Evolutionary conservation across 2,888 invertebrate genomes (phyloP), one percentile per base, ranked within the genome.

Genomic region (Ennomos quercinarius): DNA sequence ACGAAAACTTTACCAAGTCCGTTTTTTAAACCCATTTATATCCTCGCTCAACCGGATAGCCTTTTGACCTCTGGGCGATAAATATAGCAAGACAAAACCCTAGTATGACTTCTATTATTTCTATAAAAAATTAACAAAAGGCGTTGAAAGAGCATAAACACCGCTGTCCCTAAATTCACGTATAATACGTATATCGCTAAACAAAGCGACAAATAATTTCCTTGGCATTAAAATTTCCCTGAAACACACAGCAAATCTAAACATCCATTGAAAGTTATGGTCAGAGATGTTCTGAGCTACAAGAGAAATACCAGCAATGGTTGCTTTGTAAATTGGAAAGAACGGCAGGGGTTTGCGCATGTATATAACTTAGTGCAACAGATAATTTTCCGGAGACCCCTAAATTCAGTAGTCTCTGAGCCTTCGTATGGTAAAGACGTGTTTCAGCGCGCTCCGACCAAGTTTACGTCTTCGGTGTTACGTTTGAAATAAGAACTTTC

Each of bases 301-400:
- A 50, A 40, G 35, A 48, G 58, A 37, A 36, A 35, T 54, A 11
- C 43, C 60, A 64, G 76, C 69, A 68, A 73, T 80, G 79, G 71
- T 70, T 56, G 42, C 12, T 41, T 55, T 62, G 63, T 52, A 42
- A 9, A 49, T 53, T 56, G 64, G 51, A 70, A 54, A 35, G 43
- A 43, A 43, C 70, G 67, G 43, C 57, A 57, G 27, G 64, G 73
- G 66, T 76, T 76, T 82, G 85, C 85, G 85, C 86, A 86, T 82
- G 85, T 80, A 80, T 79, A 71, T 66, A 75, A 74, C 75, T 59
- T 74, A 77, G 79, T 78, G 80, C 81, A 80, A 80, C 80, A 80
- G 79, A 81, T 81, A 77, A 78, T 81, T 76, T 78, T 72, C 68
- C 66, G 50, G 67, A 74, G 76, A 67, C 71, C 72, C 71, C 75